Percentiles rank a stretch among this genome's conserved stretches.
phyloP scores from a whole-genome alignment of 2,888 invertebrate genomes.

The Eupeodes luniger region DNA sequence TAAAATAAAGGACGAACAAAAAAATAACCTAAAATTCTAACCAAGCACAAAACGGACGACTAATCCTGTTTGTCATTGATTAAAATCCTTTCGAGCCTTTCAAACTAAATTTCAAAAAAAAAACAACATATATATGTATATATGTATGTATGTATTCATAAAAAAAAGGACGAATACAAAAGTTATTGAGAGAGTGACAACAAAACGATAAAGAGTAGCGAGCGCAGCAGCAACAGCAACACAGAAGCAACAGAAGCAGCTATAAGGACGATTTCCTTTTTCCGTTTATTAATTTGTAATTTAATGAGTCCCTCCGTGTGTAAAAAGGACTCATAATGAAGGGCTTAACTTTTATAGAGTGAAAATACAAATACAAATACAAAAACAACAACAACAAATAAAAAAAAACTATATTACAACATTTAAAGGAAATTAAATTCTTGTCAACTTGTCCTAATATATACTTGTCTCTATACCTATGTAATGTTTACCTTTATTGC shows the following conservation, averaged over 20 bases:
- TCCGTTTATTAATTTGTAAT: constrained; percentile 71
- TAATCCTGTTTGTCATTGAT: constrained; percentile 75
- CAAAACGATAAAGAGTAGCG: neutral
- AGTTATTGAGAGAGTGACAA: constrained; percentile 2
- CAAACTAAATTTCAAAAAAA: constrained; percentile 18
- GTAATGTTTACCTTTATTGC: no score
- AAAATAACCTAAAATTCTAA: constrained; percentile 46
- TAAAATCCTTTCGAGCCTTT: constrained; percentile 65
- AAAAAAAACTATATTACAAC: constrained; percentile 29
- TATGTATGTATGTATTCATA: no score
- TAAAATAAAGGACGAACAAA: neutral
- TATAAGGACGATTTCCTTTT: constrained; percentile 53
- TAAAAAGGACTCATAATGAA: constrained; percentile 68
- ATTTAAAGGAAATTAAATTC: constrained; percentile 69
- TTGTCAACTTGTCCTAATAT: constrained; percentile 56
- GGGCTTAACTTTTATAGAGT: constrained; percentile 53
- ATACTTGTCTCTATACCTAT: no score
- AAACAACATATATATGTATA: neutral
- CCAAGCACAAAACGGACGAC: constrained; percentile 67
- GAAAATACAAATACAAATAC: neutral
- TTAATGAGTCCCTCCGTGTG: constrained; percentile 59
- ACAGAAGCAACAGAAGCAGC: neutral
- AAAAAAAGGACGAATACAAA: constrained; percentile 14
- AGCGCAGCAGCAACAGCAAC: neutral
- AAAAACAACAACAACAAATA: neutral